Base-by-base conservation (phyloP, 2,888 invertebrate species). In the Ochlodes sylvanus region DNA sequence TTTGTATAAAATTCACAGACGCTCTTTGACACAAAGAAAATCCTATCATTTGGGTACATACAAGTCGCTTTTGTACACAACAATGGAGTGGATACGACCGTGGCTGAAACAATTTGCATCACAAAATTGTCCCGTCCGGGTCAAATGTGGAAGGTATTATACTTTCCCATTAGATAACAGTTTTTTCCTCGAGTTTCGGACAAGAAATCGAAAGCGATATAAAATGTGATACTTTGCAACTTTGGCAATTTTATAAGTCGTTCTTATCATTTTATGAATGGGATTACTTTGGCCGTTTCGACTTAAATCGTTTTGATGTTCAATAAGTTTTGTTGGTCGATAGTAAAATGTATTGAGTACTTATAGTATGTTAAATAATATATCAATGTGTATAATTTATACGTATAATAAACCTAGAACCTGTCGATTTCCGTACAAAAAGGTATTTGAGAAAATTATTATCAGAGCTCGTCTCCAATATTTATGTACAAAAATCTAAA, bases 151-250 rank as follows among this genome's bases (percentile, higher is more conserved):
- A 72, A 85, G 84, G 83, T 81, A 85, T 84, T 85, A 84, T 83
- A 83, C 84, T 86, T 87, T 80, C 80, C 80, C 81, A 86, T 88
- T 84, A 86, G 80, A 81, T 77, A 79, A 78, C 85, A 84, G 80
- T 83, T 84, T 80, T 9, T 42, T 38, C 19, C n/a, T 17, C 44
- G 52, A 14, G 14, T 52, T 52, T 52, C 27, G 52, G 50, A 27
- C 52, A 50, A 50, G 7, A 52, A 21, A 52, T 52, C 14, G 21
- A 52, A 21, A 19, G 9, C 19, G 10, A 19, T 50, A 52, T 52
- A 52, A 52, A 50, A 47, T 47, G 10, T 38, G 47, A 47, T 47
- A 47, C 47, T 47, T 47, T 50, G 19, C 19, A 50, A 50, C 19
- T 50, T 50, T 19, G 10, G 19, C 50, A 50, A 50, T 50, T 19